These are phyloP conservation scores for Orientallactaga sibirica DNA, from an alignment of 2,797 vertebrate species.

Conservation along the genomic window DNA sequence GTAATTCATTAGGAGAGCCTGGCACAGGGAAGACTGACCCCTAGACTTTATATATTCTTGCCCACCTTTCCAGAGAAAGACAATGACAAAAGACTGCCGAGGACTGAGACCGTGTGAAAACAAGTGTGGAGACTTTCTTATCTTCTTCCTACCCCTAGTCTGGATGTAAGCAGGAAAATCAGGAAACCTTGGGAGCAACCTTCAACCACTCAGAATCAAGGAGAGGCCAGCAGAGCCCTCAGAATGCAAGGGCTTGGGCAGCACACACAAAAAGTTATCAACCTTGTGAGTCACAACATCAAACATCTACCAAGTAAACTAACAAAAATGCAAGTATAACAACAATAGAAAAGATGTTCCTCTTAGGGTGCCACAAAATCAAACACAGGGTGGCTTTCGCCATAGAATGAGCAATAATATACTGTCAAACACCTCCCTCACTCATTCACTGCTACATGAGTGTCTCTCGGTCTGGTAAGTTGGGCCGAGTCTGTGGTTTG, in stretches of 20 bases:
- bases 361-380: constrained; percentile 38
- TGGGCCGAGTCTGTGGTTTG: constrained; percentile 90
- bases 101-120: not conserved
- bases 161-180: constrained; percentile 48
- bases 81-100: not conserved
- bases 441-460: constrained; percentile 86
- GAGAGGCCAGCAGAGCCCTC: constrained; percentile 35
- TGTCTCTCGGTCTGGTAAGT: constrained; percentile 84
- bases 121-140: constrained; percentile 1
- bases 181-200: not conserved
- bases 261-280: constrained; percentile 77
- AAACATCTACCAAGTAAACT: constrained; percentile 1
- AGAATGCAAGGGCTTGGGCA: constrained; percentile 64
- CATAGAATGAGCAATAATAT: not conserved
- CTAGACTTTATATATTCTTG: not conserved
- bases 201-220: constrained; percentile 53
- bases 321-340: constrained; percentile 56
- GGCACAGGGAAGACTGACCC: not conserved
- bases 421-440: not conserved
- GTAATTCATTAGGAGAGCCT: constrained; percentile 30
- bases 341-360: not conserved
- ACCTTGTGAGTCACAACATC: constrained; percentile 49
- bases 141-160: constrained; percentile 33
- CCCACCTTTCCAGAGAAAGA: constrained; percentile 42
- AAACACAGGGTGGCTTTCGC: constrained; percentile 3